Percentiles rank a stretch among this genome's conserved stretches.
phyloP scores from a whole-genome alignment of 2,113 vertebrate species.

The Puma concolor region DNA sequence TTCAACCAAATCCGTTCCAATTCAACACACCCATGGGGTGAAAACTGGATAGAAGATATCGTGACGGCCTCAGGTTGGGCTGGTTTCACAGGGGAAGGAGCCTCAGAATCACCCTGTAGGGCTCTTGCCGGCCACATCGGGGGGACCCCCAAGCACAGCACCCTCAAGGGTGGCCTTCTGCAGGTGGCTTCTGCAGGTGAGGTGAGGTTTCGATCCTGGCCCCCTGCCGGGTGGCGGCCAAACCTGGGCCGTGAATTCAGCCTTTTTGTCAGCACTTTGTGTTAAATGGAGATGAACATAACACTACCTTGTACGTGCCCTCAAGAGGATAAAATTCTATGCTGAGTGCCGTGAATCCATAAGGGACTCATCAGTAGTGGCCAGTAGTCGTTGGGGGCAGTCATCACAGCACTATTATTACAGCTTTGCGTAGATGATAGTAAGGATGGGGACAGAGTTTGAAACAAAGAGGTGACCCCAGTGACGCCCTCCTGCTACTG shows the following conservation, averaged over 20 bases:
- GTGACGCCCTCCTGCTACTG: background rate
- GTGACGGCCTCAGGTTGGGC: fast-evolving
- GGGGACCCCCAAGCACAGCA: background rate
- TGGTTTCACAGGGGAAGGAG: background rate
- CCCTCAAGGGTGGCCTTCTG: too few relatives aligned
- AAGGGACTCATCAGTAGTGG: too few relatives aligned
- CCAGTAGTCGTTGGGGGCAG: too few relatives aligned
- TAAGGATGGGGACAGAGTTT: background rate
- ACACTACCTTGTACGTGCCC: background rate
- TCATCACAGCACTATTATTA: background rate
- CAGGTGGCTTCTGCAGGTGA: background rate
- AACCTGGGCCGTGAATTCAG: background rate
- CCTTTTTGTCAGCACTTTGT: background rate
- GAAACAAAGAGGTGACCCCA: background rate
- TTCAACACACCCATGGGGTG: background rate
- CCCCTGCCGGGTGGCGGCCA: fast-evolving
- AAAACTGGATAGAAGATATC: too few relatives aligned
- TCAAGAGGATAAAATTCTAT: background rate
- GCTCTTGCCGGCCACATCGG: background rate
- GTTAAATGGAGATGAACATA: background rate
- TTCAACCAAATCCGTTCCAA: background rate
- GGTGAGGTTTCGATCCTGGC: background rate
- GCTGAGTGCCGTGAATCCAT: too few relatives aligned
- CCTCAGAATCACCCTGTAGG: too few relatives aligned
- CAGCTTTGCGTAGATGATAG: background rate